A percentile compares a stretch with the other conserved stretches of the same genome.
These are phyloP conservation scores for Melanotaenia duboulayi DNA, from an alignment of 2,113 vertebrate genomes.

Conservation along the genomic window DNA sequence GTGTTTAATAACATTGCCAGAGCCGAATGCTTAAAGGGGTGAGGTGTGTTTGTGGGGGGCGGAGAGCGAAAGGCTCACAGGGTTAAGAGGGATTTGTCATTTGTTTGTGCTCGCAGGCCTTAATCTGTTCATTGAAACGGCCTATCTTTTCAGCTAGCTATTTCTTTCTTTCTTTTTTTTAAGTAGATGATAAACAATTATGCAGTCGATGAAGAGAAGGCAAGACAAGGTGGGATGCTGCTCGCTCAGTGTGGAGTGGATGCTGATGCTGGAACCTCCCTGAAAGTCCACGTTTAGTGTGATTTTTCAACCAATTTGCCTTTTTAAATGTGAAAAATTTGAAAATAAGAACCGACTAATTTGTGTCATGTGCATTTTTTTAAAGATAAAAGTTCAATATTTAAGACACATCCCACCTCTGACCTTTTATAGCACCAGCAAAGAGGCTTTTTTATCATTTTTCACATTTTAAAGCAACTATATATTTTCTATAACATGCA, in stretches of 20 bases:
- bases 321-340: slow-evolving; percentile 26
- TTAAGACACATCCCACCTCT: background rate
- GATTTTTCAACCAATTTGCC: slow-evolving; percentile 6
- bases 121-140: slow-evolving; percentile 96
- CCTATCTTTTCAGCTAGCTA: slow-evolving; percentile 89
- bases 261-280: slow-evolving; percentile 35
- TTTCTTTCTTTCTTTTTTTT: too few species aligned
- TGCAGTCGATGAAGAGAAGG: slow-evolving; percentile 74
- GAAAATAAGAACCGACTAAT: too few species aligned
- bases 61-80: slow-evolving; percentile 82
- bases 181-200: slow-evolving; percentile 90
- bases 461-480: too few species aligned
- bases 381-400: too few species aligned
- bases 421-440: background rate
- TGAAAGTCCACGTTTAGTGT: slow-evolving; percentile 35
- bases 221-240: slow-evolving; percentile 45
- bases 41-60: slow-evolving; percentile 81
- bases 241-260: slow-evolving; percentile 73
- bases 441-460: too few species aligned
- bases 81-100: slow-evolving; percentile 99
- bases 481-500: background rate
- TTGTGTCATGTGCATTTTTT: too few species aligned
- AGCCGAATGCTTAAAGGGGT: slow-evolving; percentile 87
- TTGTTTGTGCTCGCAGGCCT: slow-evolving; percentile 91
- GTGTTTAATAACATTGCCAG: slow-evolving; percentile 93